Evolutionary conservation across 2,113 vertebrate species (phyloP).

Genomic region (Indicator maculatus): DNA sequence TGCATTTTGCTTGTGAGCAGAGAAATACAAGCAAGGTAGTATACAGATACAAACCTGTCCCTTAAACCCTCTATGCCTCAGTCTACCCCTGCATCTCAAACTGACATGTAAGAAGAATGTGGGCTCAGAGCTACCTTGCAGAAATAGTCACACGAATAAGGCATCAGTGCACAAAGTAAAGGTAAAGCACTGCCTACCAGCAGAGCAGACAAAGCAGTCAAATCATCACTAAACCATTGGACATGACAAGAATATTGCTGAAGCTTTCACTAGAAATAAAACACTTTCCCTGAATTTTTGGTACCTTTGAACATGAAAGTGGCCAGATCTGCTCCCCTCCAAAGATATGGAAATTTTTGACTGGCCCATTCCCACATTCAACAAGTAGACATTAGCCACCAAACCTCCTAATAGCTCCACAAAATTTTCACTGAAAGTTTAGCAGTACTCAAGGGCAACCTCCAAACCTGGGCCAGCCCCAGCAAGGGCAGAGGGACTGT

Average conservation of each 20-base stretch:
- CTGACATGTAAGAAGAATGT: background rate
- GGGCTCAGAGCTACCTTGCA: background rate
- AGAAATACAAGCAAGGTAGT: background rate
- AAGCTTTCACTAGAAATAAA: background rate
- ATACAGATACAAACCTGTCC: background rate
- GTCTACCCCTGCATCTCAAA: background rate
- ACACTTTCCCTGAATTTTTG: background rate
- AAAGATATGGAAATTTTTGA: background rate
- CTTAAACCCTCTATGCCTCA: background rate
- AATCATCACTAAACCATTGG: background rate
- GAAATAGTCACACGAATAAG: background rate
- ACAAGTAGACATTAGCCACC: background rate
- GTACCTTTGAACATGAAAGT: background rate
- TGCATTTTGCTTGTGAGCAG: background rate
- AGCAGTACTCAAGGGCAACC: background rate
- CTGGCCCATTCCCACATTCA: background rate
- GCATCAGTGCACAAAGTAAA: background rate
- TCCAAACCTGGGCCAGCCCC: background rate
- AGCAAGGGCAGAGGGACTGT: background rate
- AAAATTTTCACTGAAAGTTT: background rate
- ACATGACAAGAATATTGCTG: background rate
- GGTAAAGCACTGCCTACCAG: background rate
- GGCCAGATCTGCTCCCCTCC: background rate
- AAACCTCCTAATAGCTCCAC: background rate
- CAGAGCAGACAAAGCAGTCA: background rate